phyloP scores from a whole-genome alignment of 2,888 invertebrate species.

The Mythimna pallens region DNA sequence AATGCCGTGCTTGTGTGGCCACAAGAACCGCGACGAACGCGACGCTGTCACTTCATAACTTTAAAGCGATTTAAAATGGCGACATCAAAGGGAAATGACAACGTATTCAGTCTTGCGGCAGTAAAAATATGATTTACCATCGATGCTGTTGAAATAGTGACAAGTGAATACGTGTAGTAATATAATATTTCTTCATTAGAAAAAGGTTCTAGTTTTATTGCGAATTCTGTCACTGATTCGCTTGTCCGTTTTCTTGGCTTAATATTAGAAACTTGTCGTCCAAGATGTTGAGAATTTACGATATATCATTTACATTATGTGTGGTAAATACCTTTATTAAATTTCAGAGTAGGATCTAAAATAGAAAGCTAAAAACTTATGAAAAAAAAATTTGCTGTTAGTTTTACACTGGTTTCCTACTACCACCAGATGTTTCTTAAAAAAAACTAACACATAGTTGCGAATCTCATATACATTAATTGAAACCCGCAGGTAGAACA shows the following conservation, averaged over 20 bases:
- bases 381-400: neutral
- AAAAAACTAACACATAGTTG: constrained; percentile 34
- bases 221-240: constrained; percentile 5
- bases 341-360: neutral
- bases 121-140: constrained; percentile 54
- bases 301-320: neutral
- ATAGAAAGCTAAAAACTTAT: neutral
- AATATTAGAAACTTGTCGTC: neutral
- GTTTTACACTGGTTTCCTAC: constrained; percentile 1
- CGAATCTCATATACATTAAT: constrained; percentile 48
- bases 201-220: constrained; percentile 29
- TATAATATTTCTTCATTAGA: constrained; percentile 34
- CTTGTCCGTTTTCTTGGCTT: constrained; percentile 2
- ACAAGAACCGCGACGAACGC: constrained; percentile 48
- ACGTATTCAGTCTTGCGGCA: constrained; percentile 35
- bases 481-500: constrained; percentile 52
- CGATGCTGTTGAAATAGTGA: constrained; percentile 31
- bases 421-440: constrained; percentile 9
- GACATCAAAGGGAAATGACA: constrained; percentile 53
- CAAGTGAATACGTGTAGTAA: constrained; percentile 29
- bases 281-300: neutral
- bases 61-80: constrained; percentile 33
- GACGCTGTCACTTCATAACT: constrained; percentile 10
- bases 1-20: constrained; percentile 42
- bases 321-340: neutral